Evolutionary conservation across 2,888 invertebrate genomes (phyloP), one percentile per base, ranked within the genome.

Genomic region (Diogma glabrata): DNA sequence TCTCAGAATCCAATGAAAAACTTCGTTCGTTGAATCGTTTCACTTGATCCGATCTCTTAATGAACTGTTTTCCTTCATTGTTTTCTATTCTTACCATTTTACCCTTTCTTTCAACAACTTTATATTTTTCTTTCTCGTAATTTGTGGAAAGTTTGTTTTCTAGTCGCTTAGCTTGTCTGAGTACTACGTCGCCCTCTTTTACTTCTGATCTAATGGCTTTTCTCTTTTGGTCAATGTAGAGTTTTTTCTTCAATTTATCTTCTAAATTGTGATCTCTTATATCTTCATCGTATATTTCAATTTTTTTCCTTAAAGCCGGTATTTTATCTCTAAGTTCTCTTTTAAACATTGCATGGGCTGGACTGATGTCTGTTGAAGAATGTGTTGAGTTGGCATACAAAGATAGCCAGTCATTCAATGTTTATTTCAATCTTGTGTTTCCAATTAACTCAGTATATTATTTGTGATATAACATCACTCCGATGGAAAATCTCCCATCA

Each of bases 221-320:
- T 33, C 33, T 33, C 33, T 33, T 33, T 33, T 33, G n/a, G 33
- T 33, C 33, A n/a, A 33, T 33, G 33, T 33, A 33, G n/a, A n/a
- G 33, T 33, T 33, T 33, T 33, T 14, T 33, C 14, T 12, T 33
- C n/a, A 33, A 14, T 33, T 33, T 33, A 14, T 33, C 33, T 14
- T 33, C 33, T 33, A 12, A n/a, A 14, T 33, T 33, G n/a, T 33
- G 33, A 33, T 33, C 12, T 14, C 33, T 33, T 33, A 33, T 33
- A 14, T 33, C 33, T 33, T 33, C 33, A 14, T 33, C 33, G 33
- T 33, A 33, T 33, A 33, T 33, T 33, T 33, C 33, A 33, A 33
- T 14, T 33, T 33, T 14, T 14, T 33, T 33, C 14, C 14, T 14
- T 12, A 33, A n/a, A 12, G 33, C 33, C 14, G 33, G 33, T n/a